These are phyloP conservation scores for Oppia nitens DNA, from an alignment of 1,140 invertebrate species.

Conservation along the genomic window DNA sequence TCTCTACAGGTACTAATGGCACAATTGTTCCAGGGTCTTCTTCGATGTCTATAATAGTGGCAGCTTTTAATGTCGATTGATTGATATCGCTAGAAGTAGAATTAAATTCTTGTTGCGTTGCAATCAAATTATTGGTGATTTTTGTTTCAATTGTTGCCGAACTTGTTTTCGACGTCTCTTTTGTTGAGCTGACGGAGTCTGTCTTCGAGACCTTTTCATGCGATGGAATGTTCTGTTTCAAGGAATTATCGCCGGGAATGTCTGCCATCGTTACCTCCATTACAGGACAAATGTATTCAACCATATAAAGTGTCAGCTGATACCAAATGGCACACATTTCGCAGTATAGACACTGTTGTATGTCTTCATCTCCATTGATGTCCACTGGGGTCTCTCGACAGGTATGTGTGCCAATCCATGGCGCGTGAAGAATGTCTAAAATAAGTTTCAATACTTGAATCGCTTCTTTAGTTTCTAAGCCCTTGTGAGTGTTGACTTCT, in stretches of 20 bases:
- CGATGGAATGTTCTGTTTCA: background rate
- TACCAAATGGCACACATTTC: conserved; percentile 84
- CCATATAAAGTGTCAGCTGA: conserved; percentile 37
- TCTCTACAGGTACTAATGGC: conserved; percentile 55
- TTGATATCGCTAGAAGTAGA: background rate
- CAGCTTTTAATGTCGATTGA: background rate
- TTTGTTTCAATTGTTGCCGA: background rate
- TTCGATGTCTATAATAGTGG: background rate
- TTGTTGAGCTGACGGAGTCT: background rate
- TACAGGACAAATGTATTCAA: conserved; percentile 36
- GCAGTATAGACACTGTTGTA: conserved; percentile 55
- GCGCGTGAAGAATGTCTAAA: conserved; percentile 58
- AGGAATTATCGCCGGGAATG: conserved; percentile 11
- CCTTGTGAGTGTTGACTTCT: conserved; percentile 63
- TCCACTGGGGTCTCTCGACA: conserved; percentile 38
- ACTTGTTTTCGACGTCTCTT: background rate
- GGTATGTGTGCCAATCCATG: conserved; percentile 51
- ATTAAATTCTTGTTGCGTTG: background rate
- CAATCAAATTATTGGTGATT: background rate
- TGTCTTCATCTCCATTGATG: conserved; percentile 32
- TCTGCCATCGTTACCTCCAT: conserved; percentile 28
- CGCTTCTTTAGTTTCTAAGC: conserved; percentile 53
- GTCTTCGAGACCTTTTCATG: background rate
- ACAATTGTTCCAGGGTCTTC: conserved; percentile 28
- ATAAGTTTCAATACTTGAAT: conserved; percentile 53